Evolutionary conservation across 2,797 vertebrate species (phyloP), one percentile per base, ranked within the genome.

Genomic region (Rhinella marina): DNA sequence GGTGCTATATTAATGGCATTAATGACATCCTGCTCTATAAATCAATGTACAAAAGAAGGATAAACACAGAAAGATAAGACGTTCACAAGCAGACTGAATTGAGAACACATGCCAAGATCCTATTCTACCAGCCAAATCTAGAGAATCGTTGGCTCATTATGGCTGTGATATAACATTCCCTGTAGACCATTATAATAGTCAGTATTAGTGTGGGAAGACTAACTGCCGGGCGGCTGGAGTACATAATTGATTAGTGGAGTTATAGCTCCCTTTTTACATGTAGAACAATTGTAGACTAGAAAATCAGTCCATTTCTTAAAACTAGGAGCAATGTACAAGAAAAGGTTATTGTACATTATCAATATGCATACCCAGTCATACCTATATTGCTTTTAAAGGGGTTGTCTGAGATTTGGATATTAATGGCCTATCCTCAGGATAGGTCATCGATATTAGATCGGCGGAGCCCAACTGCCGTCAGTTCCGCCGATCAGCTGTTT

Each of bases 11-110:
- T 89, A 86, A 86, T 83, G 52, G 17, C 84, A 79, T 82, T 79
- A 84, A 89, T 82, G 52, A 72, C 85, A 86, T 89, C 88, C 88
- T 89, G 84, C 68, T 57, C 59, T 89, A 76, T 86, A 86, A 89
- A 86, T 86, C 57, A 89, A 48, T 61, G 84, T 48, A 82, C 21
- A 82, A 70, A 48, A 57, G 23, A 16, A 62, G 72, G 70, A 66
- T 54, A 70, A 86, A 10, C 87, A 56, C 21, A 76, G 83, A 57
- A 57, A 89, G 88, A 89, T 86, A 89, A 89, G 80, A 64, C 77
- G 86, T 89, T 86, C 79, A 86, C 84, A 86, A 78, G 88, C 27
- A 54, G 66, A 89, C 21, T 78, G 84, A 89, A 89, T 81, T 12
- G 73, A 70, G 70, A 89, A 86, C 88, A 89, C 57, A 89, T 89